phyloP scores from a whole-genome alignment of 2,113 vertebrate species.

The Polyodon spathula region DNA sequence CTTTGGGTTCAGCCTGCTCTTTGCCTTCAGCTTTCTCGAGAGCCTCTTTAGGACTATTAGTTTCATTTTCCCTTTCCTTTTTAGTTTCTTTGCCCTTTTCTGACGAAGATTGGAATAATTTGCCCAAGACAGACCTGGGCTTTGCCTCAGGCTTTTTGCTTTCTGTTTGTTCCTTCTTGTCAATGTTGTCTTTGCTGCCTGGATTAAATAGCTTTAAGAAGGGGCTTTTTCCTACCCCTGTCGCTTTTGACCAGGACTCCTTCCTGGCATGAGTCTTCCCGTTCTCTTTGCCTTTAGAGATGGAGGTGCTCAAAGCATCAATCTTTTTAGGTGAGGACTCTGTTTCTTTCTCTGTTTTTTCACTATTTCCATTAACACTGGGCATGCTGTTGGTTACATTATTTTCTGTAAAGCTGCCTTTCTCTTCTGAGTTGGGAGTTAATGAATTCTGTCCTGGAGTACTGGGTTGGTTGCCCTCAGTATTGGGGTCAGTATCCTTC shows the following conservation, averaged over 20 bases:
- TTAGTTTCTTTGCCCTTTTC: slow-evolving; percentile 36
- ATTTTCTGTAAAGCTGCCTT: no score
- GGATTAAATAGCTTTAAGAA: slow-evolving; percentile 53
- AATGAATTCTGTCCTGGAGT: no score
- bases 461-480: no score
- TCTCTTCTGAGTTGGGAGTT: no score
- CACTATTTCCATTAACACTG: background rate
- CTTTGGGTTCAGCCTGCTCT: slow-evolving; percentile 10
- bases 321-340: slow-evolving; percentile 20
- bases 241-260: slow-evolving; percentile 42
- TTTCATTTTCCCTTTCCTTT: slow-evolving; percentile 13
- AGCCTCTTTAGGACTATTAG: background rate
- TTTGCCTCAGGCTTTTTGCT: slow-evolving; percentile 45
- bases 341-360: background rate
- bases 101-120: slow-evolving; percentile 50
- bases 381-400: no score
- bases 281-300: slow-evolving; percentile 23
- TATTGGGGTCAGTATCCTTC: no score
- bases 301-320: slow-evolving; percentile 23
- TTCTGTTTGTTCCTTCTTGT: slow-evolving; percentile 32
- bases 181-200: slow-evolving; percentile 36
- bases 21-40: slow-evolving; percentile 5
- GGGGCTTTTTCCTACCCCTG: slow-evolving; percentile 44
- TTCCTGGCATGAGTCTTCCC: slow-evolving; percentile 33
- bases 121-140: slow-evolving; percentile 46